Percentiles rank a stretch among this genome's conserved stretches.
Conservation (phyloP, 1,140 invertebrate genomes). For the Trichoplusia ni region DNA sequence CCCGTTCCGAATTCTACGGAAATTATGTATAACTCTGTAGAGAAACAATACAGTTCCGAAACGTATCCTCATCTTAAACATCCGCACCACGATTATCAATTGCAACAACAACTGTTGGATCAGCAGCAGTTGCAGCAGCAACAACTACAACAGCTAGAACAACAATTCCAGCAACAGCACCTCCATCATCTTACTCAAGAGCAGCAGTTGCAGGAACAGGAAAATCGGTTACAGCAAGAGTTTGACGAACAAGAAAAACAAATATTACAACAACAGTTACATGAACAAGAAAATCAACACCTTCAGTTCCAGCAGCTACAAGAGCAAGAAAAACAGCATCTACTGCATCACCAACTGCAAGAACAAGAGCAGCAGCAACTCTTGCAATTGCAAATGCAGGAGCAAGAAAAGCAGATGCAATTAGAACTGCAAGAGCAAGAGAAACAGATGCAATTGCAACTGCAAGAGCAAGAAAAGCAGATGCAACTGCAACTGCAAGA, state of each 20-base stretch:
- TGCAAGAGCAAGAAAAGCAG: neutral
- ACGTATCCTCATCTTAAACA: neutral
- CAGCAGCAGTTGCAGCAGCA: neutral
- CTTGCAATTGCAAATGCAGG: neutral
- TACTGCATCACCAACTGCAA: neutral
- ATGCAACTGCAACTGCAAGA: neutral
- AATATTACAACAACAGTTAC: neutral
- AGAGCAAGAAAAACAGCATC: slow-evolving; percentile 7
- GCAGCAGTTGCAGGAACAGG: neutral
- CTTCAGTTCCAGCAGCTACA: neutral
- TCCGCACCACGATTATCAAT: neutral
- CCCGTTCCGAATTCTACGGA: slow-evolving; percentile 28
- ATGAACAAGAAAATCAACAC: neutral
- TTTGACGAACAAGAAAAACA: neutral
- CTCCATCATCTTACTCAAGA: neutral
- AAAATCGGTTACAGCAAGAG: neutral
- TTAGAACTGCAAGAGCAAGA: neutral
- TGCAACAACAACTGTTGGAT: neutral
- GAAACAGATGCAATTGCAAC: neutral
- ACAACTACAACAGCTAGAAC: neutral
- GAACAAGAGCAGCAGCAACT: neutral
- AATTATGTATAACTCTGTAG: slow-evolving; percentile 38
- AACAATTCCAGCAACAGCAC: neutral
- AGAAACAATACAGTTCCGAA: slow-evolving; percentile 21
- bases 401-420: neutral